phyloP scores from a whole-genome alignment of 2,888 invertebrate genomes.

The Gasteruption jaculator region DNA sequence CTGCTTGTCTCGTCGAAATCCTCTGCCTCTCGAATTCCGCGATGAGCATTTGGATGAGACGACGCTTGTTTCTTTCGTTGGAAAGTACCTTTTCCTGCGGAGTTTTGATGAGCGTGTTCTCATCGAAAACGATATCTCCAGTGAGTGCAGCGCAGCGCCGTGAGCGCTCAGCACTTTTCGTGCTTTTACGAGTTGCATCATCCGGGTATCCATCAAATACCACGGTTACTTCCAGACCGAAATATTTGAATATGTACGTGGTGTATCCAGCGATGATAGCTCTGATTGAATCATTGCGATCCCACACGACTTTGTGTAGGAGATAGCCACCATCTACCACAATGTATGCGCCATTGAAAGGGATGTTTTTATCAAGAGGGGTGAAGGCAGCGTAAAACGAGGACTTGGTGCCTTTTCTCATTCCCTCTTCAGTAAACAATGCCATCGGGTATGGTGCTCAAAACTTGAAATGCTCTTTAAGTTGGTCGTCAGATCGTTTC shows the following conservation, averaged over 20 bases:
- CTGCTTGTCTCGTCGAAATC: conserved; percentile 12
- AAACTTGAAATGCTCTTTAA: conserved; percentile 19
- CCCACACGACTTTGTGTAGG: conserved; percentile 34
- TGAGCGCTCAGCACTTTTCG: conserved; percentile 5
- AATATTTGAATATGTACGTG: conserved; percentile 7
- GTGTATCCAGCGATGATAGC: conserved; percentile 7
- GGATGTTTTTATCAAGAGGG: neutral
- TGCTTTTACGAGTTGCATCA: conserved; percentile 2
- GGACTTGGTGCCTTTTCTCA: conserved; percentile 20
- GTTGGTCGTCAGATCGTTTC: conserved; percentile 23
- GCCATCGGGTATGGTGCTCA: conserved; percentile 24
- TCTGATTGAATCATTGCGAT: neutral
- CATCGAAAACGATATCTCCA: conserved; percentile 22
- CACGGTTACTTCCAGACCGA: neutral
- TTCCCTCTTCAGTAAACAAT: conserved; percentile 20
- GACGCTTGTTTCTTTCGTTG: conserved; percentile 26
- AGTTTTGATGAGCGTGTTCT: conserved; percentile 16
- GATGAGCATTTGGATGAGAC: conserved; percentile 23
- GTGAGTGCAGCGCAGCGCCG: conserved; percentile 20
- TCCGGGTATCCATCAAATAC: conserved; percentile 14
- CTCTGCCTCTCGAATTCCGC: conserved; percentile 10
- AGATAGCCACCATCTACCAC: conserved; percentile 36
- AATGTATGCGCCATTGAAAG: neutral
- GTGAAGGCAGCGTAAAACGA: conserved; percentile 29
- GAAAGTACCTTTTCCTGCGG: conserved; percentile 28